Conservation (phyloP, 2,797 vertebrate species). For the Rallus crepitans region DNA sequence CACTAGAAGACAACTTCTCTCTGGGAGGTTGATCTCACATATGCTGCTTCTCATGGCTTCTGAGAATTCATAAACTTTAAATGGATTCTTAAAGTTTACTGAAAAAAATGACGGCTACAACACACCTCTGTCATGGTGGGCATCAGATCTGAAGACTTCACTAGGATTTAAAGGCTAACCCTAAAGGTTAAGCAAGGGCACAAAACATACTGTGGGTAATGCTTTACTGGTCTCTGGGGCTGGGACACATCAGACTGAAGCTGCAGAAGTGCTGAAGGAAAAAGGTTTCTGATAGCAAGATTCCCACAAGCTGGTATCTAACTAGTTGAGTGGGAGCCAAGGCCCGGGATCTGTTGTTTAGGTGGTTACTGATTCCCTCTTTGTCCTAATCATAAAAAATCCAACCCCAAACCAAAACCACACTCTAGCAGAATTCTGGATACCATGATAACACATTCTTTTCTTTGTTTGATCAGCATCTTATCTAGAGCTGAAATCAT, state of each 20-base stretch:
- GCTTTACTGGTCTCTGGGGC: neutral
- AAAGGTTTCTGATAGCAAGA: neutral
- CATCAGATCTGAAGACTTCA: neutral
- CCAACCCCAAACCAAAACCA: no score
- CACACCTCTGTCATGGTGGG: neutral
- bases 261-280: neutral
- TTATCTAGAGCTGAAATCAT: slow-evolving; percentile 30
- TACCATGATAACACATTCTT: neutral
- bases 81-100: neutral
- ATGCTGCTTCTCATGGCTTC: neutral
- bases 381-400: neutral
- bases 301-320: neutral
- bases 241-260: neutral
- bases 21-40: neutral
- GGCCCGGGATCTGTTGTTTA: neutral
- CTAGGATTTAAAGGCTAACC: neutral
- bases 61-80: neutral
- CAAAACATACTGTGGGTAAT: neutral
- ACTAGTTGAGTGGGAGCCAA: neutral
- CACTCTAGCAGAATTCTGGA: neutral
- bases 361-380: neutral
- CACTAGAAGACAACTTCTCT: neutral
- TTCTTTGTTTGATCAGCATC: neutral
- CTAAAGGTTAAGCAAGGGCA: neutral
- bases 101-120: neutral